Conservation (phyloP, 2,888 invertebrate genomes). For the Anthophora plumipes region DNA sequence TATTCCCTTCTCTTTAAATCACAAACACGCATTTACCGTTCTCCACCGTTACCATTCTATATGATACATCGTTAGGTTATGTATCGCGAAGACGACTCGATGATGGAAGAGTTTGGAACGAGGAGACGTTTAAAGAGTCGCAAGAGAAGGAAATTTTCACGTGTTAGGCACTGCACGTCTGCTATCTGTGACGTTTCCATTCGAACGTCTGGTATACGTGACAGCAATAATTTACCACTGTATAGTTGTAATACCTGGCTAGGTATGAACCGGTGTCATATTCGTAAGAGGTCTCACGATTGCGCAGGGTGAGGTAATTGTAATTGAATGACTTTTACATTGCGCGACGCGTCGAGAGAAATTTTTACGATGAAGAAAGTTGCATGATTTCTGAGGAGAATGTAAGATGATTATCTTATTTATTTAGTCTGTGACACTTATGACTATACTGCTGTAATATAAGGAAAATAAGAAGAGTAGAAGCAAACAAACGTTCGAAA, state of each 20-base stretch:
- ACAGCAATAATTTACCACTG: conserved; percentile 3
- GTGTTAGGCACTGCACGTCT: background rate
- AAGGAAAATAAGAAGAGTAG: too few relatives aligned
- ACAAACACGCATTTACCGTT: conserved; percentile 11
- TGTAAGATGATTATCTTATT: too few relatives aligned
- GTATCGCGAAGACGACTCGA: background rate
- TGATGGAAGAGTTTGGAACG: background rate
- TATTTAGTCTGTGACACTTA: too few relatives aligned
- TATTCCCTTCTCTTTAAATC: background rate
- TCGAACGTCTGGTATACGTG: background rate
- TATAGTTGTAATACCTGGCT: background rate
- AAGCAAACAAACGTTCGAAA: too few relatives aligned
- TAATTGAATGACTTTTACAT: too few relatives aligned
- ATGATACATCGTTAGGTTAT: background rate
- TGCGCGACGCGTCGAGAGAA: too few relatives aligned
- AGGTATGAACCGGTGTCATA: background rate
- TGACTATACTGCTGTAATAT: too few relatives aligned
- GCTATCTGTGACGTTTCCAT: background rate
- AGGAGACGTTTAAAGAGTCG: background rate
- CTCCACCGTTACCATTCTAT: background rate
- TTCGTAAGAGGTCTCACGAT: background rate
- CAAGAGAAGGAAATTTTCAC: background rate
- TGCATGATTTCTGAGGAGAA: too few relatives aligned
- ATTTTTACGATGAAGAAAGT: too few relatives aligned
- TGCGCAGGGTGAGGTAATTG: too few relatives aligned